Evolutionary conservation across 1,140 invertebrate species (phyloP).

Genomic region (Drosophila ercepeae): DNA sequence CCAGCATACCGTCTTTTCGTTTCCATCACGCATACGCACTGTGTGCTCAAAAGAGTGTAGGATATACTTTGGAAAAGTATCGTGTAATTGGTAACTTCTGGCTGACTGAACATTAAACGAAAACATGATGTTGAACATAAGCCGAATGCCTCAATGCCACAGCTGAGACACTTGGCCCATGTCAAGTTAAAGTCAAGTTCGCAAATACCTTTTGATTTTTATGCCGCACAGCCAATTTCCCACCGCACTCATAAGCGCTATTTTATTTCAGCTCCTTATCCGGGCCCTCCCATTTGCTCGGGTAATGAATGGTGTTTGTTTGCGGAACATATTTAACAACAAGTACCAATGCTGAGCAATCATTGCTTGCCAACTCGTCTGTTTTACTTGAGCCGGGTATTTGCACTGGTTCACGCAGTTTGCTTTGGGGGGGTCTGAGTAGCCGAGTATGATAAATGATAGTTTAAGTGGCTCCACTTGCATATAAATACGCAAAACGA

Average conservation of each 20-base stretch:
- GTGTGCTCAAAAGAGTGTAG: background rate
- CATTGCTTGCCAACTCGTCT: conserved; percentile 51
- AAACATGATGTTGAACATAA: background rate
- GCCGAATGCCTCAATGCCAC: background rate
- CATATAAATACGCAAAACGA: conserved; percentile 7
- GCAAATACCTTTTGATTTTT: conserved; percentile 12
- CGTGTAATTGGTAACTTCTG: conserved; percentile 3
- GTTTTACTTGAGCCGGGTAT: conserved; percentile 27
- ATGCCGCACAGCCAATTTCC: conserved; percentile 23
- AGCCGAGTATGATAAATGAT: conserved; percentile 37
- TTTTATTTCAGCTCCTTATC: background rate
- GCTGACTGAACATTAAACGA: background rate
- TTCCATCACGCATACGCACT: conserved; percentile 44
- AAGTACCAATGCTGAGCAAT: conserved; percentile 54
- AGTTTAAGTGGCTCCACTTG: conserved; percentile 6
- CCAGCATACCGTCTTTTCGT: background rate
- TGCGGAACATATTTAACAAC: conserved; percentile 66
- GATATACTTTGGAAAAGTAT: background rate
- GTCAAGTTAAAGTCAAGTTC: background rate
- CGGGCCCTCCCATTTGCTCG: conserved; percentile 1
- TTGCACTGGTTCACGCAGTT: conserved; percentile 20
- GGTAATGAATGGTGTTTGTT: conserved; percentile 57
- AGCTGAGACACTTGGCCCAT: background rate
- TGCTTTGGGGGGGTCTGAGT: conserved; percentile 20
- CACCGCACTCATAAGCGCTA: conserved; percentile 6